phyloP scores from a whole-genome alignment of 2,888 invertebrate genomes.

The Sepiola atlantica region DNA sequence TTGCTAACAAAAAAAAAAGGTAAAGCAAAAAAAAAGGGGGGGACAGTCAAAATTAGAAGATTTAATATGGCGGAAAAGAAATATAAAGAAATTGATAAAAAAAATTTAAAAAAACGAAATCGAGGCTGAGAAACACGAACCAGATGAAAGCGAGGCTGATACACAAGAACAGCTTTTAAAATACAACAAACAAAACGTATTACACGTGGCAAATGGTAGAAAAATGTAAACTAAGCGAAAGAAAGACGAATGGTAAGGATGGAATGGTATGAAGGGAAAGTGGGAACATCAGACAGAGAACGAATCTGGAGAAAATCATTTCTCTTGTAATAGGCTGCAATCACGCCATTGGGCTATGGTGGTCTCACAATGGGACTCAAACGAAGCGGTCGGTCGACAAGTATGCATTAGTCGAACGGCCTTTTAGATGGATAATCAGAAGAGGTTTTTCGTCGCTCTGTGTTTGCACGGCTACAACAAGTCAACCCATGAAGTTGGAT shows the following conservation, averaged over 20 bases:
- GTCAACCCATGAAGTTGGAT: background rate
- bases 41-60: background rate
- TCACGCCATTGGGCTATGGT: background rate
- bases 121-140: background rate
- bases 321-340: slow-evolving; percentile 10
- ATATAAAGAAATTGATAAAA: background rate
- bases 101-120: background rate
- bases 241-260: background rate
- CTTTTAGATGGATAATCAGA: background rate
- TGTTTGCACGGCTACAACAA: background rate
- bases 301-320: background rate
- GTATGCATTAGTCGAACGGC: background rate
- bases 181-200: background rate
- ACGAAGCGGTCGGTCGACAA: background rate
- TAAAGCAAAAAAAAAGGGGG: background rate
- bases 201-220: background rate
- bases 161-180: background rate
- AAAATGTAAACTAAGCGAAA: background rate
- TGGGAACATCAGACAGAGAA: background rate
- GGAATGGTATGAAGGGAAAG: background rate
- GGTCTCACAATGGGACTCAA: background rate
- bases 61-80: background rate
- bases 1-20: background rate
- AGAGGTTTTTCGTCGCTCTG: background rate
- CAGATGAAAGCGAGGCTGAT: background rate